These are phyloP conservation scores for Sus cebifrons DNA, from an alignment of 2,797 vertebrate species.

Conservation along the genomic window DNA sequence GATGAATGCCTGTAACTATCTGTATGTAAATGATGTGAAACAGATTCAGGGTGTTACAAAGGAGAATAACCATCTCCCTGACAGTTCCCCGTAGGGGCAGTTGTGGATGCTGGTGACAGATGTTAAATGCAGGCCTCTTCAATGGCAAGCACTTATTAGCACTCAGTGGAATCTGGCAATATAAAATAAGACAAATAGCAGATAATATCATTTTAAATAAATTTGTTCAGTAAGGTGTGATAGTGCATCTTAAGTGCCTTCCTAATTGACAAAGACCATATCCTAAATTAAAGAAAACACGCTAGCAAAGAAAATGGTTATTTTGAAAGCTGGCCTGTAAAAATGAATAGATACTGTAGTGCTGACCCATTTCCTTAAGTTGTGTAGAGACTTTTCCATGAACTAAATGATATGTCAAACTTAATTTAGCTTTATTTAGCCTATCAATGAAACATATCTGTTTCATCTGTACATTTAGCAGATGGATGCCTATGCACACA, in stretches of 20 bases:
- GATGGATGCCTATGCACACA: not conserved
- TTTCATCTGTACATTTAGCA: not conserved
- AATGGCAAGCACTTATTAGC: constrained; percentile 88
- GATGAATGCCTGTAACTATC: constrained; percentile 92
- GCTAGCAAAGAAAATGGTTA: constrained; percentile 8
- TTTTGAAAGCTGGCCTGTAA: constrained; percentile 62
- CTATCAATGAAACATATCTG: not conserved
- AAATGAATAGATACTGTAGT: not conserved
- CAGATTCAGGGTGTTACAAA: constrained; percentile 90
- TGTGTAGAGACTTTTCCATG: not conserved
- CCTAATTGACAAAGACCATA: constrained; percentile 62
- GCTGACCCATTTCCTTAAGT: not conserved
- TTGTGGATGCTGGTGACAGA: constrained; percentile 90
- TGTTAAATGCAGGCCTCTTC: constrained; percentile 90
- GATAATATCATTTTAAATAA: constrained; percentile 86
- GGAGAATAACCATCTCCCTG: constrained; percentile 91
- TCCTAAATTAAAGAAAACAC: not conserved
- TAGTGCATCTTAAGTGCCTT: constrained; percentile 68
- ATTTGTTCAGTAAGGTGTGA: constrained; percentile 75
- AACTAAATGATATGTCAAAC: not conserved
- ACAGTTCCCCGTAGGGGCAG: constrained; percentile 90
- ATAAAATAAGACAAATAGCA: constrained; percentile 88
- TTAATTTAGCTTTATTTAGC: not conserved
- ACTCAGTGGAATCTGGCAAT: constrained; percentile 81
- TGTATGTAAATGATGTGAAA: constrained; percentile 92